These are phyloP conservation scores for Ciconia maguari DNA, from an alignment of 2,113 vertebrate genomes.

Conservation along the genomic window DNA sequence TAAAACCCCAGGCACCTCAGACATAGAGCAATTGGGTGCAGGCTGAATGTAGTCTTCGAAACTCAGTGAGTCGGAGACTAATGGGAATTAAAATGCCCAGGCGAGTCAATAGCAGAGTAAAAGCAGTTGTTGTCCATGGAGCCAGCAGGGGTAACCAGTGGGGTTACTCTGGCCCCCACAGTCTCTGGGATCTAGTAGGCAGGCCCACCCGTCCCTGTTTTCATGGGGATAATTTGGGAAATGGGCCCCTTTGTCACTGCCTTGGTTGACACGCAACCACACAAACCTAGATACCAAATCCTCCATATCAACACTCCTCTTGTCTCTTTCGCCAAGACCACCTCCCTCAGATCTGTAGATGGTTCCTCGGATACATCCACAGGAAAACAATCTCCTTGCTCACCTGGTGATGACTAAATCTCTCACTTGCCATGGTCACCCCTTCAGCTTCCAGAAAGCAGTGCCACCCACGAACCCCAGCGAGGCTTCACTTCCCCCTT, in stretches of 20 bases:
- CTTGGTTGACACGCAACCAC: not conserved
- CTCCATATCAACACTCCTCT: not conserved
- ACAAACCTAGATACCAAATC: not conserved
- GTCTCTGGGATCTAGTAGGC: not conserved
- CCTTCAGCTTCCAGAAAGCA: not conserved
- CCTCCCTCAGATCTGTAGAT: not conserved
- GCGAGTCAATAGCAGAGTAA: not conserved
- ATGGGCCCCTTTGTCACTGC: not conserved
- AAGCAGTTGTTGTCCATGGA: not conserved
- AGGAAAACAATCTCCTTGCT: not conserved
- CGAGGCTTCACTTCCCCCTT: not conserved
- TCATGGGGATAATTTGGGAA: not conserved
- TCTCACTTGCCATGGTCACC: not conserved
- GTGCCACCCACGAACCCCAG: not conserved
- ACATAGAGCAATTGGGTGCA: not conserved
- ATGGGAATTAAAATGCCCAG: not conserved
- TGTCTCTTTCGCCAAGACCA: fast-evolving
- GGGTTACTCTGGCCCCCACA: not conserved
- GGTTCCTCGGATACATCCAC: not conserved
- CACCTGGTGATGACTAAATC: not conserved
- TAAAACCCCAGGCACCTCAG: not conserved
- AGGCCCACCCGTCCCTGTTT: not conserved
- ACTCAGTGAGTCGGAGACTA: not conserved
- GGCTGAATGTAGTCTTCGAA: not conserved
- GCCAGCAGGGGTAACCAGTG: not conserved